Base-by-base conservation (phyloP, 2,113 vertebrate species). In the Oryzias javanicus region DNA sequence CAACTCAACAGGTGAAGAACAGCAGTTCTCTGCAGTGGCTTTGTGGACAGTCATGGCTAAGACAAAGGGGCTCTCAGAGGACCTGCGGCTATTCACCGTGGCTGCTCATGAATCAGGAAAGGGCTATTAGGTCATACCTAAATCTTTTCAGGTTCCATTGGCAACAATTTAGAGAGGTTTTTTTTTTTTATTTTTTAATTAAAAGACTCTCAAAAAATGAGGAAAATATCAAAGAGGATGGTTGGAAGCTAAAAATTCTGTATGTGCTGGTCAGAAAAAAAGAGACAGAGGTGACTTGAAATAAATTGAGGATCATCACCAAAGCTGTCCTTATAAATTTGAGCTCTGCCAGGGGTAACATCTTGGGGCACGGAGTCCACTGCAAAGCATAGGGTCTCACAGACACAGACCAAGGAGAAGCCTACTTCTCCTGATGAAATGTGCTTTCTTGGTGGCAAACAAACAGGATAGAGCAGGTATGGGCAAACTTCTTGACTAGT, bases 201-300 rank as follows among this genome's bases (percentile, higher is more conserved):
- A 35, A 12, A 35, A 35, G 8, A 35, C 29, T 35, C 12, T 1
- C 25, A 35, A 63, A 53, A 53, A 45, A 35, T 7, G 45, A 35
- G 25, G 41, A 63, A 62, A 52, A 62, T 19, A 42, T 47, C 16
- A 58, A 42, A 58, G 40, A 49, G 51, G n/a, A 4, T 64, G 42
- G 24, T 64, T 14, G 17, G 44, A 49, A 54, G 52, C 19, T 19
- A 64, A 55, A 48, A 14, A 0, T 42, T 5, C 4, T 16, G 3
- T 14, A 4, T 42, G 42, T 42, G 42, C 42, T 16, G 12, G 8
- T 14, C 42, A 16, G 14, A 16, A 42, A 16, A 16, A 15, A 3
- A 16, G 42, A 14, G 42, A 4, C 27, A 29, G 42, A 42, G 42
- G 13, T 42, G 42, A 16, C 13, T 8, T 22, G 2, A 42, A 16